Conservation (phyloP, 2,888 invertebrate genomes). For the Nemotelus pantherinus region DNA sequence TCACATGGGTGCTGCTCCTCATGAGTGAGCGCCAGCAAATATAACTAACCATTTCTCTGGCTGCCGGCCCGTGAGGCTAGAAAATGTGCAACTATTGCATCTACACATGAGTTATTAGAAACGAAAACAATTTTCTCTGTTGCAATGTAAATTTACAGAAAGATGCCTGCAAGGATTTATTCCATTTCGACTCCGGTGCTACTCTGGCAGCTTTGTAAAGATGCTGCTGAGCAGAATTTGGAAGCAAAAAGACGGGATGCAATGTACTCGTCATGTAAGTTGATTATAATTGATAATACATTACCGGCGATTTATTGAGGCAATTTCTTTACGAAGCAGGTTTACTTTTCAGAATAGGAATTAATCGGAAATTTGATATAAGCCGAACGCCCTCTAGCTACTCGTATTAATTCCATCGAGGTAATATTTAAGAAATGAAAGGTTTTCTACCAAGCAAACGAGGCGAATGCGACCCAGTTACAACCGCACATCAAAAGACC, state of each 20-base stretch:
- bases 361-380: too few relatives aligned
- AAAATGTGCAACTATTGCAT: conserved; percentile 10
- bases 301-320: background rate
- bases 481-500: too few relatives aligned
- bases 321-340: too few relatives aligned
- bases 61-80: conserved; percentile 19
- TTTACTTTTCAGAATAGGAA: too few relatives aligned
- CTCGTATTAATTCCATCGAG: too few relatives aligned
- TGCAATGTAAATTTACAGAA: conserved; percentile 31
- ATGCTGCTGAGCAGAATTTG: background rate
- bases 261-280: background rate
- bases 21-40: conserved; percentile 7
- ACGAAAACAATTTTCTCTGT: conserved; percentile 38
- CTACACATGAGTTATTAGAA: conserved; percentile 30
- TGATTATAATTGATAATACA: conserved; percentile 16
- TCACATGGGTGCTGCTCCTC: conserved; percentile 15
- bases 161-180: conserved; percentile 39
- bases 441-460: too few relatives aligned
- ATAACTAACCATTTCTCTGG: conserved; percentile 23
- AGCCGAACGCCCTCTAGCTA: too few relatives aligned
- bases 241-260: conserved; percentile 8
- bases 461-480: too few relatives aligned
- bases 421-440: too few relatives aligned
- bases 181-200: conserved; percentile 27
- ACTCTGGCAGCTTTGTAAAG: conserved; percentile 8